Base-by-base conservation (phyloP, 2,888 invertebrate genomes). In the Cryptus armator region DNA sequence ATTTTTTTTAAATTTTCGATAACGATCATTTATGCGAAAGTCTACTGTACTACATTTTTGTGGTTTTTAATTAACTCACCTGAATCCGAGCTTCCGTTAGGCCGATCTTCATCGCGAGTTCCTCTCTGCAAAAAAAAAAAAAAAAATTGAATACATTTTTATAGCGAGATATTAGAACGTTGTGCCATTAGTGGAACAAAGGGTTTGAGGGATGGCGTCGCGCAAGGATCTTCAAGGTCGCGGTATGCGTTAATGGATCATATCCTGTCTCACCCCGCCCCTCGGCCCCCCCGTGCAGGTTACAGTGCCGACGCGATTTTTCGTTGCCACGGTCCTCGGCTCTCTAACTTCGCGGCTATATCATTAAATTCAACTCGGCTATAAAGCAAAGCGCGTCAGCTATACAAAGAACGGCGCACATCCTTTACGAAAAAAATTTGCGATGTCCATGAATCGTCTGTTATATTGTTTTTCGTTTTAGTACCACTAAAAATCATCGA, bases 1-100 rank as follows among this genome's bases (percentile, higher is more conserved):
- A 0, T 37, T 37, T 37, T 37, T 37, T 37, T 37, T 2, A 37
- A 37, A 1, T 24, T 24, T 24, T 24, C 24, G 24, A 24, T 24
- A 24, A 24, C 24, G 24, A 24, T 37, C 6, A 37, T 37, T 37
- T 37, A 37, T 37, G 37, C 37, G 12, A n/a, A 10, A 48, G 12
- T 0, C 12, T 48, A 32, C 37, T 16, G n/a, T 59, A 2, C 72
- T 48, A 46, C 59, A 59, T 43, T 51, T 66, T 79, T 24, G 56
- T 32, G 32, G 48, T 79, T 71, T 37, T 56, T 53, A 44, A 83
- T 86, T 53, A 91, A 90, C 95, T 95, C 95, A 98, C 98, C 97
- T 98, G 98, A 94, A 98, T 98, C 94, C 98, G 95, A 81, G 98
- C 98, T 95, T 98, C 98, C 68, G 98, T 98, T 89, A 98, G 95